These are phyloP conservation scores for Phasia obesa DNA, from an alignment of 2,888 invertebrate genomes.

Conservation along the genomic window DNA sequence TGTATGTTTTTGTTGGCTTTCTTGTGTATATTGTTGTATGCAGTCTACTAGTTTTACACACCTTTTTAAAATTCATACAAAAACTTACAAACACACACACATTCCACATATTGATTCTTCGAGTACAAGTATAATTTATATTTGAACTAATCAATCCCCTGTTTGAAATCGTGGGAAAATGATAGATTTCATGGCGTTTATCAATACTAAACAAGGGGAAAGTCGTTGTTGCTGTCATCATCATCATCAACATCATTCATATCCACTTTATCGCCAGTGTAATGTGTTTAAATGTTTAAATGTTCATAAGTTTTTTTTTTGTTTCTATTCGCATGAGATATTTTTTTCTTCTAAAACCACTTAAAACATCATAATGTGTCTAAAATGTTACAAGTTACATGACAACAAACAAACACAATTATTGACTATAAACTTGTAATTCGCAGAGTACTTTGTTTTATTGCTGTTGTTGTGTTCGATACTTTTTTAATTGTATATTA, in stretches of 20 bases:
- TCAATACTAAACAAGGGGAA: conserved; percentile 65
- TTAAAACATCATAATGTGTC: conserved; percentile 71
- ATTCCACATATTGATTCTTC: background rate
- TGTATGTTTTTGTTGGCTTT: conserved; percentile 1
- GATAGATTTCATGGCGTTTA: conserved; percentile 79
- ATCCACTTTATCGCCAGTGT: conserved; percentile 42
- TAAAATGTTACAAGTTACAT: conserved; percentile 71
- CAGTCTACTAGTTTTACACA: conserved; percentile 61
- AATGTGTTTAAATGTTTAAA: conserved; percentile 42
- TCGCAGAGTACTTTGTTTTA: conserved; percentile 23
- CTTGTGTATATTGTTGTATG: background rate
- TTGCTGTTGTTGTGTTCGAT: conserved; percentile 1
- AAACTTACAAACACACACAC: background rate
- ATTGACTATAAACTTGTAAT: conserved; percentile 60
- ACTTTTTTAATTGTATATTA: conserved; percentile 48
- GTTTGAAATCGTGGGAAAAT: conserved; percentile 81
- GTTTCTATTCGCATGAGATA: conserved; percentile 21
- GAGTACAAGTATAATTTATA: conserved; percentile 64
- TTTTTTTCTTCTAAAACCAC: conserved; percentile 41
- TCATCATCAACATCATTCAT: conserved; percentile 30
- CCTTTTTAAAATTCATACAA: conserved; percentile 49
- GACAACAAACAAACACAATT: conserved; percentile 70
- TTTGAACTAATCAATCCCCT: conserved; percentile 65
- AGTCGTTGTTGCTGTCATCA: conserved; percentile 43
- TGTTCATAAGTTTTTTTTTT: no score